These are phyloP conservation scores for Cosmorhoe ocellata DNA, from an alignment of 2,888 invertebrate genomes.

Conservation along the genomic window DNA sequence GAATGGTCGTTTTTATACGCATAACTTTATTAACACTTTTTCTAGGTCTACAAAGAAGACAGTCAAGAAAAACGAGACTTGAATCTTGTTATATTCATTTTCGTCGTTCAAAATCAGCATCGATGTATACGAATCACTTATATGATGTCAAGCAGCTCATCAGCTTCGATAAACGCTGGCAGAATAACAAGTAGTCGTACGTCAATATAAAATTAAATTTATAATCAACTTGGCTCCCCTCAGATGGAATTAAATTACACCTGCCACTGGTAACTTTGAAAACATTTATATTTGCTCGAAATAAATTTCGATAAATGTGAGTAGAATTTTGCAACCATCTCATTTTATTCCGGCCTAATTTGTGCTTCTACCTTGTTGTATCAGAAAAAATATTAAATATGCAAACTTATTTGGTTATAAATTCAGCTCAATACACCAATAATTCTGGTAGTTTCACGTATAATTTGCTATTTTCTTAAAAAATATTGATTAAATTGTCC, in stretches of 20 bases:
- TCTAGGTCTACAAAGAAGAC: not conserved
- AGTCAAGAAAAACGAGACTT: not conserved
- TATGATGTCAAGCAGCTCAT: constrained; percentile 57
- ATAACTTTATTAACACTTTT: too few relatives aligned
- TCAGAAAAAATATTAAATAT: too few relatives aligned
- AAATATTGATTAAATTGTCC: too few relatives aligned
- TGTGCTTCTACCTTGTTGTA: too few relatives aligned
- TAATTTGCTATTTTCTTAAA: too few relatives aligned
- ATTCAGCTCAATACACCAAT: too few relatives aligned
- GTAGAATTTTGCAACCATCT: constrained; percentile 26
- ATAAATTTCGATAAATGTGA: constrained; percentile 51
- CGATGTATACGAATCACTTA: constrained; percentile 45
- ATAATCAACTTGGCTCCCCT: constrained; percentile 72
- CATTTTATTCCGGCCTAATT: not conserved
- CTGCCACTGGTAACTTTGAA: constrained; percentile 68
- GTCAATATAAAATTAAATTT: constrained; percentile 77
- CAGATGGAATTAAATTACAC: constrained; percentile 77
- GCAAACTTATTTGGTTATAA: too few relatives aligned
- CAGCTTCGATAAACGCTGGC: constrained; percentile 64
- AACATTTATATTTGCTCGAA: constrained; percentile 69
- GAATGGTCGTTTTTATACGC: too few relatives aligned
- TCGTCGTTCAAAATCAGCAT: constrained; percentile 28
- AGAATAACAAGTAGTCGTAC: constrained; percentile 70
- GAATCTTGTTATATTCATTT: constrained; percentile 2
- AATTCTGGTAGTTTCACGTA: too few relatives aligned